phyloP scores from a whole-genome alignment of 2,113 vertebrate genomes.

The Corythoichthys haematopterus region DNA sequence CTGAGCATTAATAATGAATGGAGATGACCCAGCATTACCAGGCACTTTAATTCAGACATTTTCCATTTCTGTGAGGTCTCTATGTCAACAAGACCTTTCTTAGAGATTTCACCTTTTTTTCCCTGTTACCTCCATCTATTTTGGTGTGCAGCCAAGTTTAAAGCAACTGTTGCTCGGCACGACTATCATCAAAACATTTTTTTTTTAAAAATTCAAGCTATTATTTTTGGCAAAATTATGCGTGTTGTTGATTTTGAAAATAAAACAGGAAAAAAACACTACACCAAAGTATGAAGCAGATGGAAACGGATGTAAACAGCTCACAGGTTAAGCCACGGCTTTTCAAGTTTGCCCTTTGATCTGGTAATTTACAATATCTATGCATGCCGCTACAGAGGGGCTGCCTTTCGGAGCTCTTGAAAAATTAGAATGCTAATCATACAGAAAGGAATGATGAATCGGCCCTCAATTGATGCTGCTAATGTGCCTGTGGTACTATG shows the following conservation, averaged over 20 bases:
- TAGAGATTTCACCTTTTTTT: background rate
- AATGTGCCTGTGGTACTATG: constrained; percentile 31
- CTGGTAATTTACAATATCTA: constrained; percentile 33
- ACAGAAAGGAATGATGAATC: constrained; percentile 51
- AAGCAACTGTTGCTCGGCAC: too few species aligned
- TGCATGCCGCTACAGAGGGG: constrained; percentile 30
- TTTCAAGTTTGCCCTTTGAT: constrained; percentile 42
- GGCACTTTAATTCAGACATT: too few species aligned
- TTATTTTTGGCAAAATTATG: background rate
- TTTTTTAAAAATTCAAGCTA: background rate
- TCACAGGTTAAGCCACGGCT: background rate
- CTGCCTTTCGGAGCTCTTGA: constrained; percentile 41
- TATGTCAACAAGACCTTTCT: background rate
- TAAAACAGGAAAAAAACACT: background rate
- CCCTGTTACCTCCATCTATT: background rate
- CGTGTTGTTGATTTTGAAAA: background rate
- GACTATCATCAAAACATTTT: background rate
- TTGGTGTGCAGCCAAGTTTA: background rate
- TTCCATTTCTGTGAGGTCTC: too few species aligned
- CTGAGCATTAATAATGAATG: too few species aligned
- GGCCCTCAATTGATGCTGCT: constrained; percentile 49
- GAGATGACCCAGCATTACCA: too few species aligned
- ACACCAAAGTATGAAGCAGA: background rate
- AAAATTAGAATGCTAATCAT: constrained; percentile 56
- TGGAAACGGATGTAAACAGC: constrained; percentile 1